phyloP scores from a whole-genome alignment of 2,113 vertebrate genomes.

The Fregata magnificens region DNA sequence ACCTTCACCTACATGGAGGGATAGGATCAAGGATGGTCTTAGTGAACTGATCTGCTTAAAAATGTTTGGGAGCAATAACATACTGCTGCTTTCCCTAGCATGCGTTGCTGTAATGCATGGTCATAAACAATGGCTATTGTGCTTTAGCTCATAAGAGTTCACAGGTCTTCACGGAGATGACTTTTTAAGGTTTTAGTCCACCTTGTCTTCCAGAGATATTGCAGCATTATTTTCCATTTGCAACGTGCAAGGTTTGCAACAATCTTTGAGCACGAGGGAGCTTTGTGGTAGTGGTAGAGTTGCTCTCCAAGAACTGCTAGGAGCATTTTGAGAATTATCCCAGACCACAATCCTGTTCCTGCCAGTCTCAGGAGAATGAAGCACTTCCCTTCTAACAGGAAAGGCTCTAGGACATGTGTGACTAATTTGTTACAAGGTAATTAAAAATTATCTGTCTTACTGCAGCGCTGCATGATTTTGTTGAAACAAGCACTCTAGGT shows the following conservation, averaged over 20 bases:
- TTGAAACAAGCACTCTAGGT: not conserved
- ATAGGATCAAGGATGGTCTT: not conserved
- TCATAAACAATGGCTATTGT: not conserved
- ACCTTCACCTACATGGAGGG: not conserved
- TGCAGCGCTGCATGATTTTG: not conserved
- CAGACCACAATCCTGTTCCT: not conserved
- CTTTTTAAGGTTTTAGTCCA: not conserved
- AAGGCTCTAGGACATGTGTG: not conserved
- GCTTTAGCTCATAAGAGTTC: not conserved
- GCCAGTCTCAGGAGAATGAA: not conserved
- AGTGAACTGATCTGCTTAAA: not conserved
- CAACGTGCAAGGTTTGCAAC: not conserved
- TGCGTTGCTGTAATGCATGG: rapidly evolving
- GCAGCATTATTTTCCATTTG: not conserved
- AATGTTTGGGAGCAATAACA: not conserved
- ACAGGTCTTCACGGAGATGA: not conserved
- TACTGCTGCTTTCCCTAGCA: not conserved
- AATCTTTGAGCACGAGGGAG: not conserved
- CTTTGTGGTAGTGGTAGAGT: not conserved
- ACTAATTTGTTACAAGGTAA: constrained; percentile 35
- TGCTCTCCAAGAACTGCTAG: not conserved
- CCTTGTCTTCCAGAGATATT: not conserved
- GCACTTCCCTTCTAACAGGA: not conserved
- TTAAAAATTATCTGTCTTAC: constrained; percentile 16
- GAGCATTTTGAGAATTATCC: not conserved